Conservation (phyloP, 2,797 vertebrate species). For the Semaprochilodus insignis region DNA sequence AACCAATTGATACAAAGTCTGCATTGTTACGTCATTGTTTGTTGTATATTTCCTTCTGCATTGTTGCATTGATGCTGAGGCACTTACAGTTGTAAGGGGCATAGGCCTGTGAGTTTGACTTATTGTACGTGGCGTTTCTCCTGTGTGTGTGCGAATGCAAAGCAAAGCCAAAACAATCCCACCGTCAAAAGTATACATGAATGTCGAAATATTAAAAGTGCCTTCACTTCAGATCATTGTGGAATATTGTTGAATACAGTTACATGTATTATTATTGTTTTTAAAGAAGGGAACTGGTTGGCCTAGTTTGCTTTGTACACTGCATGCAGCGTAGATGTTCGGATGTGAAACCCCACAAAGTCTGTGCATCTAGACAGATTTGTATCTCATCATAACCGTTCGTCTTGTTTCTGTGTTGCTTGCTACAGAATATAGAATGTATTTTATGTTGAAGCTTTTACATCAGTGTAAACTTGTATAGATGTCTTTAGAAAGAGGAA, state of each 20-base stretch:
- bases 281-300: constrained; percentile 51
- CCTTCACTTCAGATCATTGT: constrained; percentile 47
- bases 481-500: constrained; percentile 92
- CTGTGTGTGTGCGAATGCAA: constrained; percentile 39
- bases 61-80: neutral
- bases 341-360: constrained; percentile 57
- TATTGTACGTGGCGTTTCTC: constrained; percentile 2
- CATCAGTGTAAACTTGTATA: constrained; percentile 88
- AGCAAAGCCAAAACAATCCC: constrained; percentile 58
- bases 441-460: constrained; percentile 77
- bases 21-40: neutral
- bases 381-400: constrained; percentile 44
- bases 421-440: constrained; percentile 90
- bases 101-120: neutral
- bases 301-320: constrained; percentile 52
- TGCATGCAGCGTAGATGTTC: constrained; percentile 56
- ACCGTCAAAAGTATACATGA: constrained; percentile 66
- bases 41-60: neutral
- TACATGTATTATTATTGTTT: constrained; percentile 32
- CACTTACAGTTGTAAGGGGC: neutral
- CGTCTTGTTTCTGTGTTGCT: constrained; percentile 68
- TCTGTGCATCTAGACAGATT: constrained; percentile 38
- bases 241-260: constrained; percentile 6
- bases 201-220: constrained; percentile 62
- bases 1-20: constrained; percentile 2